Conservation (phyloP, 2,113 vertebrate genomes). For the Panurus biarmicus region DNA sequence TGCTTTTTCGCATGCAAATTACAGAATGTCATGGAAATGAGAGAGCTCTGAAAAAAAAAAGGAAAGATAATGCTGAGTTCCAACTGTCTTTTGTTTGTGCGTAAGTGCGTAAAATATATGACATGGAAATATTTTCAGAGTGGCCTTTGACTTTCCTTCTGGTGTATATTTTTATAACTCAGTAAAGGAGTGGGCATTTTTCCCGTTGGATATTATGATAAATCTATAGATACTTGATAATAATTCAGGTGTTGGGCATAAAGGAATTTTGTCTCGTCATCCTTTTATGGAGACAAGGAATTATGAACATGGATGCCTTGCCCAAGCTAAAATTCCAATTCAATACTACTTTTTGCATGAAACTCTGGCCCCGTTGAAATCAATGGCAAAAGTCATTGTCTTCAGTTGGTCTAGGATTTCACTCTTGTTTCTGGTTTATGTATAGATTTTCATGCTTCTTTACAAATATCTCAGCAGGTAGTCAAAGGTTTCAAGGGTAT, state of each 20-base stretch:
- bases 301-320: not conserved
- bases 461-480: constrained; percentile 48
- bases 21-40: constrained; percentile 69
- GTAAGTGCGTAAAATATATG: constrained; percentile 61
- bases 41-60: constrained; percentile 25
- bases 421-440: not conserved
- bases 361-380: not conserved
- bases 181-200: not conserved
- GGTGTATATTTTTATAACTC: constrained; percentile 29
- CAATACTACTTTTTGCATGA: not conserved
- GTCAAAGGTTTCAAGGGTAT: constrained; percentile 61
- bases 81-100: constrained; percentile 62
- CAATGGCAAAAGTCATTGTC: not conserved
- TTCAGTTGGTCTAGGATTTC: constrained; percentile 1
- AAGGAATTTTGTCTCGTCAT: not conserved
- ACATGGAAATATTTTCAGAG: constrained; percentile 61
- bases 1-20: constrained; percentile 76
- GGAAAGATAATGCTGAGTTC: constrained; percentile 56
- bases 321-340: not conserved
- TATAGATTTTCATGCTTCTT: not conserved
- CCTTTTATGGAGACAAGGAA: constrained; percentile 14
- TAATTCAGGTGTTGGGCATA: constrained; percentile 4
- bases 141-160: constrained; percentile 70
- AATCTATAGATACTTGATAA: constrained; percentile 29
- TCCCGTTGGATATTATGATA: constrained; percentile 12